phyloP scores from a whole-genome alignment of 2,113 vertebrate species.

The Macquaria ambigua region DNA sequence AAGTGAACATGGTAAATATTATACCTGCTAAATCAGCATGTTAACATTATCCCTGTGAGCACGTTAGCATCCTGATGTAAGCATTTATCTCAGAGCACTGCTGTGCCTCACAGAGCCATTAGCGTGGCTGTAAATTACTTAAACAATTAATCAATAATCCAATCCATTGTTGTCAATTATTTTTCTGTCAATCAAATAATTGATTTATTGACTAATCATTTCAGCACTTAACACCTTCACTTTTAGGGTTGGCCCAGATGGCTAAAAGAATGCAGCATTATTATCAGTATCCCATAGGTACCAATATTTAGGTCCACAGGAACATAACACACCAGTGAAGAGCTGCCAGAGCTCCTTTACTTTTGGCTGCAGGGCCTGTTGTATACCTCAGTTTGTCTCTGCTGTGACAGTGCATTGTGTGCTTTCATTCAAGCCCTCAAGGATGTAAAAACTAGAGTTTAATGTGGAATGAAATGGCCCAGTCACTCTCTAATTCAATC shows the following conservation, averaged over 20 bases:
- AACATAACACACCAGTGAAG: neutral
- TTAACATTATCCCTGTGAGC: neutral
- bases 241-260: neutral
- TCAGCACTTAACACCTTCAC: neutral
- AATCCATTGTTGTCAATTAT: neutral
- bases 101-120: neutral
- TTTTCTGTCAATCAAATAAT: no score
- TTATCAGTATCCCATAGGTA: neutral
- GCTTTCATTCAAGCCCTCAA: slow-evolving; percentile 25
- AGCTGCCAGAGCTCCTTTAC: slow-evolving; percentile 1
- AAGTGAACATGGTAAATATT: neutral
- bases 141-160: neutral
- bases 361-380: slow-evolving; percentile 14
- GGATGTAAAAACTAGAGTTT: slow-evolving; percentile 4
- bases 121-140: neutral
- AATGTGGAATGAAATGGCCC: slow-evolving; percentile 23
- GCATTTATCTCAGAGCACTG: neutral
- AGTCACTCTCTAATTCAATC: slow-evolving; percentile 31
- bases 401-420: slow-evolving; percentile 8
- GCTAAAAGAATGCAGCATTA: neutral
- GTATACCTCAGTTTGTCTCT: slow-evolving; percentile 5
- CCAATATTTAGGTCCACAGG: neutral
- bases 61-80: neutral
- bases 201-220: neutral
- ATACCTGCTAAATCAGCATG: neutral